Conservation (phyloP, 2,888 invertebrate genomes). For the Eristalis arbustorum region DNA sequence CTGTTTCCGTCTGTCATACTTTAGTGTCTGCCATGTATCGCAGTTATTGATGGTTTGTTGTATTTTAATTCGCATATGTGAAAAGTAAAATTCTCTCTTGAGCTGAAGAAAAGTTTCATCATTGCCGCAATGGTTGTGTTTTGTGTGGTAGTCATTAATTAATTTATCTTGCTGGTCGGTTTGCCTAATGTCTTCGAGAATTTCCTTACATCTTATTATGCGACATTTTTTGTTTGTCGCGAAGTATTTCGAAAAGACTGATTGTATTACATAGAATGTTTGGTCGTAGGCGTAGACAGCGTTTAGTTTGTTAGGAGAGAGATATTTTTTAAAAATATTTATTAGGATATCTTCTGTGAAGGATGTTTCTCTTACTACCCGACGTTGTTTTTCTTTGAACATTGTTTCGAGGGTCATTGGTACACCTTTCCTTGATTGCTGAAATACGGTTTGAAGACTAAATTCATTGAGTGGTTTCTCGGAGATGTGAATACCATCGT, state of each 20-base stretch:
- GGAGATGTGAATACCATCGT: conserved; percentile 71
- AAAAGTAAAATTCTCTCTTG: conserved; percentile 19
- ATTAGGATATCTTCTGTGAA: background rate
- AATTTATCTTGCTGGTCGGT: too few species aligned
- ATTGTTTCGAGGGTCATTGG: conserved; percentile 17
- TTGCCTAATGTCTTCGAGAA: too few species aligned
- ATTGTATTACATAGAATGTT: background rate
- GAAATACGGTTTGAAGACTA: conserved; percentile 31
- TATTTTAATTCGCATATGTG: conserved; percentile 26
- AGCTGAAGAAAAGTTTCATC: conserved; percentile 15
- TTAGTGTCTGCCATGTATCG: conserved; percentile 17
- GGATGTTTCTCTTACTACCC: background rate
- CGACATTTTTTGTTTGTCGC: conserved; percentile 7
- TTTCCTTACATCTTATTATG: background rate
- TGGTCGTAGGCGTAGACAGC: conserved; percentile 37
- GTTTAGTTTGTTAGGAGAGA: conserved; percentile 61
- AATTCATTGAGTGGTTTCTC: conserved; percentile 7
- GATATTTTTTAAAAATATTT: conserved; percentile 25
- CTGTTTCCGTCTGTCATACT: conserved; percentile 26
- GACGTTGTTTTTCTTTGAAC: conserved; percentile 55
- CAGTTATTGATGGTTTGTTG: conserved; percentile 30
- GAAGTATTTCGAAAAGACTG: conserved; percentile 49
- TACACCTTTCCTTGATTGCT: background rate
- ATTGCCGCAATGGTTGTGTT: too few species aligned
- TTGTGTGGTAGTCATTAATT: too few species aligned